A percentile compares a stretch with the other conserved stretches of the same genome.
Conservation (phyloP, 2,888 invertebrate genomes). For the Chydorus sphaericus region DNA sequence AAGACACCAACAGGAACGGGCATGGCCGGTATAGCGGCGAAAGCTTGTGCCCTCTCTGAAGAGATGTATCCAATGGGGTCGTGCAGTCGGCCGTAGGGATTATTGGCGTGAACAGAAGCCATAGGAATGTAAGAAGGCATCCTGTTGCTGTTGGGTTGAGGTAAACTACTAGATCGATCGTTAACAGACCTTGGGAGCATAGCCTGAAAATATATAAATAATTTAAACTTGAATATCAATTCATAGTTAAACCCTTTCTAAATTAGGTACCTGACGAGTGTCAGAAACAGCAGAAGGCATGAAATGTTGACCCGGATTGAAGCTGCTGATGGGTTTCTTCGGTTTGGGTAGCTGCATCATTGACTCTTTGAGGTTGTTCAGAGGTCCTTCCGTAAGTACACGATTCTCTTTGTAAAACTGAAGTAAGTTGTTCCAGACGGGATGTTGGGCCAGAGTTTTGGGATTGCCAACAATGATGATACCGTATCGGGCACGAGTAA, state of each 20-base stretch:
- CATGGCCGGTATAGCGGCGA: conserved; percentile 27
- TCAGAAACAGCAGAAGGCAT: conserved; percentile 96
- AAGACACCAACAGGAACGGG: conserved; percentile 91
- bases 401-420: conserved; percentile 96
- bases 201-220: conserved; percentile 45
- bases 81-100: conserved; percentile 50
- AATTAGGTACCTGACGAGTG: conserved; percentile 44
- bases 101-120: conserved; percentile 22
- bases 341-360: conserved; percentile 95
- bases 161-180: conserved; percentile 49
- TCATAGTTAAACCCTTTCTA: background rate
- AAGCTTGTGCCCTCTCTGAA: conserved; percentile 42
- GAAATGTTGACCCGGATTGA: conserved; percentile 92
- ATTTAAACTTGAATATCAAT: background rate
- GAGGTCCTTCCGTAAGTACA: conserved; percentile 89
- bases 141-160: background rate
- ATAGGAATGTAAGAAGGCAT: background rate
- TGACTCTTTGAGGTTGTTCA: conserved; percentile 92
- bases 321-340: conserved; percentile 81
- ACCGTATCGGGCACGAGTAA: conserved; percentile 93
- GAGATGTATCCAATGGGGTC: conserved; percentile 89
- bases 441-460: conserved; percentile 94
- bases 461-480: conserved; percentile 98
- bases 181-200: conserved; percentile 66
- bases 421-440: conserved; percentile 93